Evolutionary conservation across 1,140 invertebrate species (phyloP).

Genomic region (Rhizoglyphus robini): DNA sequence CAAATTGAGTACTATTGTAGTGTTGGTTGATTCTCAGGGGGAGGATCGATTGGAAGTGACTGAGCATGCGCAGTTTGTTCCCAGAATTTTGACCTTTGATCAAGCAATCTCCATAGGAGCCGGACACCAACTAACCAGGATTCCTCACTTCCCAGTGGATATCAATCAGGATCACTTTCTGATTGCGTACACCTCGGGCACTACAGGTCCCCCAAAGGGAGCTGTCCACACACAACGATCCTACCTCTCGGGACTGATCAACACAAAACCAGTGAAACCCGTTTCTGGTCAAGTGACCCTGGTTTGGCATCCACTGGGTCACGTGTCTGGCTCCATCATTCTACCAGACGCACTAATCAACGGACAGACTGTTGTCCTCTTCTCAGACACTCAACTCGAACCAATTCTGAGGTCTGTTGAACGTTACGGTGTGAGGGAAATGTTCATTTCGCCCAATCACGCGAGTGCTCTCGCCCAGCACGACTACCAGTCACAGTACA

Average conservation of each 20-base stretch:
- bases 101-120: neutral
- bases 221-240: constrained; percentile 36
- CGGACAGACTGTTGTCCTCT: neutral
- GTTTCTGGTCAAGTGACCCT: neutral
- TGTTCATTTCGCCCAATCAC: neutral
- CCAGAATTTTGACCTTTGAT: neutral
- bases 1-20: neutral
- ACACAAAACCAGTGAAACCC: neutral
- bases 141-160: neutral
- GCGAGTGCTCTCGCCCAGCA: neutral
- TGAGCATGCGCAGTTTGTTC: neutral
- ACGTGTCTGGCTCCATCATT: neutral
- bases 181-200: constrained; percentile 33
- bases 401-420: neutral
- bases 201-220: constrained; percentile 39
- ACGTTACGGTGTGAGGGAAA: neutral
- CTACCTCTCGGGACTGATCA: neutral
- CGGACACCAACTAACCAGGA: neutral
- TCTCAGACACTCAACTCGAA: neutral
- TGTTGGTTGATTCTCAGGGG: neutral
- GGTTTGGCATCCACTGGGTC: neutral
- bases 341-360: neutral
- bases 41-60: too few species aligned
- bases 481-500: neutral
- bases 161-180: neutral